Evolutionary conservation across 2,888 invertebrate genomes (phyloP).

Genomic region (Agrotis puta): DNA sequence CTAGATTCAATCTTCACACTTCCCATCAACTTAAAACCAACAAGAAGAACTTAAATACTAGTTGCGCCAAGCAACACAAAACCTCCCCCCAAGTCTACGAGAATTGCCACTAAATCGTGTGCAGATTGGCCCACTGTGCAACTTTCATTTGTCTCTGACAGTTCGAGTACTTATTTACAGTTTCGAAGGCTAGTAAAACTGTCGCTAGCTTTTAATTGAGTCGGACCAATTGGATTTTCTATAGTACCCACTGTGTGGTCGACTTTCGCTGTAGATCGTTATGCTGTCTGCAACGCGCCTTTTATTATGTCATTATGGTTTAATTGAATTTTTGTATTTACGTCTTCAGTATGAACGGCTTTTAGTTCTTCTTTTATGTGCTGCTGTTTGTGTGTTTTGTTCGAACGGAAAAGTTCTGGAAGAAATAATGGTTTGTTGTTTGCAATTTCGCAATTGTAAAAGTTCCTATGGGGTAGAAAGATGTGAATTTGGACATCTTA

Average conservation of each 20-base stretch:
- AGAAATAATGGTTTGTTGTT: not conserved
- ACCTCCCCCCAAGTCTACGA: conserved; percentile 39
- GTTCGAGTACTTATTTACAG: conserved; percentile 59
- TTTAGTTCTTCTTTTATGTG: conserved; percentile 12
- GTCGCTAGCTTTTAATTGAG: conserved; percentile 60
- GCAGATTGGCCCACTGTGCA: conserved; percentile 61
- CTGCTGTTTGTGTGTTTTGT: conserved; percentile 10
- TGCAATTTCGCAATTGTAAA: not conserved
- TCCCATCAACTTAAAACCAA: conserved; percentile 37
- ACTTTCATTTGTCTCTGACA: conserved; percentile 60
- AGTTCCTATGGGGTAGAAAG: not conserved
- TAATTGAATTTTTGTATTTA: conserved; percentile 45
- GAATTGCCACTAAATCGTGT: conserved; percentile 64
- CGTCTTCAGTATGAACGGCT: conserved; percentile 12
- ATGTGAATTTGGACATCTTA: not conserved
- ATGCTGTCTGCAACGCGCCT: not conserved
- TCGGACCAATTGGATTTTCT: conserved; percentile 62
- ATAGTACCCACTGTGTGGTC: conserved; percentile 52
- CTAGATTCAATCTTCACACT: conserved; percentile 17
- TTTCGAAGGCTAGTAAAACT: conserved; percentile 54
- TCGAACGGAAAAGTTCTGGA: not conserved
- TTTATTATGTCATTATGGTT: conserved; percentile 35
- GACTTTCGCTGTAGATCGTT: conserved; percentile 35
- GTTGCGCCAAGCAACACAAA: conserved; percentile 34
- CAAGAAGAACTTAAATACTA: conserved; percentile 38